These are phyloP conservation scores for Acanthurus tractus DNA, from an alignment of 2,797 vertebrate genomes.

Conservation along the genomic window DNA sequence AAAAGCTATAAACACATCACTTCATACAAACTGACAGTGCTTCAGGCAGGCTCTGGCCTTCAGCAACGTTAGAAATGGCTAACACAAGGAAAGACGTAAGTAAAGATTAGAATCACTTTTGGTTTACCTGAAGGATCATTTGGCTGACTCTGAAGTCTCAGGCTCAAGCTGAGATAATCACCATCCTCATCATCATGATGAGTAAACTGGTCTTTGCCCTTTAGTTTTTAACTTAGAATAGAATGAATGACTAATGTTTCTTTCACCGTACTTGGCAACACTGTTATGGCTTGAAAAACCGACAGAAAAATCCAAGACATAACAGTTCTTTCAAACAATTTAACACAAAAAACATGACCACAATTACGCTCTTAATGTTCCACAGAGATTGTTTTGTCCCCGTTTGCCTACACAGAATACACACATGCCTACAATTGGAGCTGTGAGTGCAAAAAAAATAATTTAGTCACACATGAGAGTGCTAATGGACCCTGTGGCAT, in stretches of 20 bases:
- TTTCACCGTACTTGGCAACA: not conserved
- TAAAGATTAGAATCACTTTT: no score
- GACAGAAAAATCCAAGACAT: no score
- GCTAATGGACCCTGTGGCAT: constrained; percentile 76
- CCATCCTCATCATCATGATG: not conserved
- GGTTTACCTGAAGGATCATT: no score
- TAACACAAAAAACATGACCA: not conserved
- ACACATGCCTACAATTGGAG: constrained; percentile 42
- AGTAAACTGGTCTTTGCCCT: not conserved
- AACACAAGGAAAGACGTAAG: no score
- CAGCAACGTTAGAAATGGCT: no score
- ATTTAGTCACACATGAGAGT: constrained; percentile 71
- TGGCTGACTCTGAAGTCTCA: not conserved
- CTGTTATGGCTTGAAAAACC: not conserved
- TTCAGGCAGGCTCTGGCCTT: no score
- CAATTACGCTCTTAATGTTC: not conserved
- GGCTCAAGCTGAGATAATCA: not conserved
- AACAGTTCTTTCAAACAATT: not conserved
- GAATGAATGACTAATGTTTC: not conserved
- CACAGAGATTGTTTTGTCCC: not conserved
- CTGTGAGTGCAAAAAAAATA: constrained; percentile 36
- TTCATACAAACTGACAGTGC: no score
- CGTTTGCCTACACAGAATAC: constrained; percentile 29
- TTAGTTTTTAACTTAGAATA: constrained; percentile 2
- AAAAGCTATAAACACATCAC: no score